Percentiles rank a stretch among this genome's conserved stretches.
Conservation (phyloP, 2,113 vertebrate genomes). For the Catharus bicknelli region DNA sequence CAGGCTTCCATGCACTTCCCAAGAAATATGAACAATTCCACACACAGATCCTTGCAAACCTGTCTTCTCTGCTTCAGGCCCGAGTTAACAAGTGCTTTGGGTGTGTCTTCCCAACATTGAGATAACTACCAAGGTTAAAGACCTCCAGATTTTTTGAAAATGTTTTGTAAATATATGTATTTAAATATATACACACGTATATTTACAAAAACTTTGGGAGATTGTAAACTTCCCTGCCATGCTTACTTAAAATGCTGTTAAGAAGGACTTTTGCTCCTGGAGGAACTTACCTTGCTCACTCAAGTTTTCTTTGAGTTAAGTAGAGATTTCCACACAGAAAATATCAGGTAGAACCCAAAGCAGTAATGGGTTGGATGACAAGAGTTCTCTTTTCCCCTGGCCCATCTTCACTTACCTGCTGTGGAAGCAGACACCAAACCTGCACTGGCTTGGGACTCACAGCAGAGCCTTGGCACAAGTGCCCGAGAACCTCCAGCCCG, state of each 20-base stretch:
- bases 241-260: not conserved
- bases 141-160: not conserved
- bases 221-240: not conserved
- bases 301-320: not conserved
- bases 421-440: not conserved
- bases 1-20: fast-evolving
- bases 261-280: not conserved
- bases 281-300: not conserved
- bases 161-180: not conserved
- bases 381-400: not conserved
- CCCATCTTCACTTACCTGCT: not conserved
- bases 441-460: not conserved
- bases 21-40: not conserved
- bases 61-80: not conserved
- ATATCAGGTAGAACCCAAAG: not conserved
- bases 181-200: not conserved
- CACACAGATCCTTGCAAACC: fast-evolving
- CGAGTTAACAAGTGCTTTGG: not conserved
- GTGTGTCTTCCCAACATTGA: not conserved
- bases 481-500: fast-evolving
- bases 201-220: not conserved
- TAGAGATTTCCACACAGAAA: not conserved
- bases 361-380: not conserved
- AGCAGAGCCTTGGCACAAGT: not conserved
- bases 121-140: not conserved